Evolutionary conservation across 2,888 invertebrate species (phyloP).

Genomic region (Tenthredo scrophulariae): DNA sequence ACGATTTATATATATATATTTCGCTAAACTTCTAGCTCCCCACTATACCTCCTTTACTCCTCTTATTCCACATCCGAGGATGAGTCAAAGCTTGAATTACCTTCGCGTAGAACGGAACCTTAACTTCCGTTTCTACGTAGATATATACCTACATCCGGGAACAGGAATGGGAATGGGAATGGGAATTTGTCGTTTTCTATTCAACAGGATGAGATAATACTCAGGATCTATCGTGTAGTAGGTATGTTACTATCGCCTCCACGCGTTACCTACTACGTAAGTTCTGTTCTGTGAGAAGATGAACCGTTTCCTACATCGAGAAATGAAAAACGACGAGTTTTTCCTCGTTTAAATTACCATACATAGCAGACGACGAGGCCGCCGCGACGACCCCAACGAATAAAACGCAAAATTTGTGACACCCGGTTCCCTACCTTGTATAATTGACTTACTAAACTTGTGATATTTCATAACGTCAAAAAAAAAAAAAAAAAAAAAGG

Average conservation of each 20-base stretch:
- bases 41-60: not conserved
- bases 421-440: not conserved
- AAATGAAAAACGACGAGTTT: slow-evolving; percentile 25
- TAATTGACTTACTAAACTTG: not conserved
- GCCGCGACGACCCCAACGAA: slow-evolving; percentile 9
- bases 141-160: not conserved
- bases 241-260: not conserved
- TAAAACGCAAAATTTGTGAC: not conserved
- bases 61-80: not conserved
- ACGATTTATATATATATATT: slow-evolving; percentile 11
- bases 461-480: not conserved
- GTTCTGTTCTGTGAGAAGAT: slow-evolving; percentile 2
- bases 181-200: slow-evolving; percentile 39
- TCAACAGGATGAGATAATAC: slow-evolving; percentile 27
- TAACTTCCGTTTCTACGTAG: not conserved
- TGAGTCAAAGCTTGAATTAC: slow-evolving; percentile 26
- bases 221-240: slow-evolving; percentile 2
- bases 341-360: slow-evolving; percentile 31
- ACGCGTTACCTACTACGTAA: not conserved
- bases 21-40: slow-evolving; percentile 1
- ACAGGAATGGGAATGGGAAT: not conserved
- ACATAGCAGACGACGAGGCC: not conserved
- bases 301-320: not conserved
- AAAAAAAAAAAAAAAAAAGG: not conserved
- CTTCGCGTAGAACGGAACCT: not conserved